Evolutionary conservation across 2,113 vertebrate species (phyloP).

Genomic region (Phyllopteryx taeniolatus): DNA sequence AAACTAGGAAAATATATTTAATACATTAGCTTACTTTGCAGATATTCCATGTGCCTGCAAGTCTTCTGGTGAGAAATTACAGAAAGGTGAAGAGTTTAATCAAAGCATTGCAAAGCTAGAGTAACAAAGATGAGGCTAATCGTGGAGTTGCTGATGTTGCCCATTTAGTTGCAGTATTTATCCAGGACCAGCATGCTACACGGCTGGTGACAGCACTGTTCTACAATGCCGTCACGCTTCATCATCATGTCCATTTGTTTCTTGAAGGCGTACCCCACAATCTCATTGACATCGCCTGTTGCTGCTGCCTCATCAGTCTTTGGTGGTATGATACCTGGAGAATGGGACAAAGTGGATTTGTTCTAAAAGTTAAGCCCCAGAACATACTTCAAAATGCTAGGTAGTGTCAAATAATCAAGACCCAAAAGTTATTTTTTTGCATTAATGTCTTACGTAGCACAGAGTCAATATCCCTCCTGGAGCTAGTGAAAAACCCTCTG

Average conservation of each 20-base stretch:
- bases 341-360: background rate
- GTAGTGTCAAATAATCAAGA: background rate
- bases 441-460: slow-evolving; percentile 67
- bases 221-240: slow-evolving; percentile 79
- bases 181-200: slow-evolving; percentile 83
- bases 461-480: slow-evolving; percentile 68
- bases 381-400: background rate
- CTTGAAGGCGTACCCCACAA: slow-evolving; percentile 64
- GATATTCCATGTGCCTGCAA: background rate
- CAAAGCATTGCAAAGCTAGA: background rate
- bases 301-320: slow-evolving; percentile 51
- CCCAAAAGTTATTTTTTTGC: background rate
- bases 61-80: slow-evolving; percentile 1
- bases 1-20: slow-evolving; percentile 11
- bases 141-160: background rate
- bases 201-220: slow-evolving; percentile 81
- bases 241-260: slow-evolving; percentile 70
- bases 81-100: slow-evolving; percentile 2
- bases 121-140: slow-evolving; percentile 1
- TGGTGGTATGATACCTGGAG: slow-evolving; percentile 43
- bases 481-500: slow-evolving; percentile 79
- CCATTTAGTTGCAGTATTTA: slow-evolving; percentile 80
- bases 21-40: background rate
- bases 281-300: slow-evolving; percentile 48
- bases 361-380: background rate